phyloP scores from a whole-genome alignment of 2,113 vertebrate species.

The Clarias gariepinus region DNA sequence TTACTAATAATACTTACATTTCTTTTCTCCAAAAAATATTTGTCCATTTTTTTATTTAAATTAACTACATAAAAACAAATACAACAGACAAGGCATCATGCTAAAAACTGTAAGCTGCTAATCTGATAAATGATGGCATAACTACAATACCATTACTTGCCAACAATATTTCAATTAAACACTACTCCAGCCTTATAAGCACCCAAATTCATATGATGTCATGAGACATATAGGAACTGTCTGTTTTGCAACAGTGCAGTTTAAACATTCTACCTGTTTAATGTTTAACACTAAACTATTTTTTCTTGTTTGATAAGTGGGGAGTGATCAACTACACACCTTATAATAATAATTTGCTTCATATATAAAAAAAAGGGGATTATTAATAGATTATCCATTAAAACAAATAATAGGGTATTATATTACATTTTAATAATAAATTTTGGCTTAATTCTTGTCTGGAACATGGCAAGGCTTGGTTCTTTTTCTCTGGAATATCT shows the following conservation, averaged over 20 bases:
- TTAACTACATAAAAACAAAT: no score
- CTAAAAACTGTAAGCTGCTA: background rate
- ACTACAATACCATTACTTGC: background rate
- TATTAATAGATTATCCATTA: background rate
- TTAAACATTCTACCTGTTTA: background rate
- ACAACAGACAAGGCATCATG: no score
- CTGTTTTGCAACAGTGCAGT: background rate
- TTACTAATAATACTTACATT: background rate
- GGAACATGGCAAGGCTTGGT: background rate
- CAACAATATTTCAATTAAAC: background rate
- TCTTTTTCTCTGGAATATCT: background rate
- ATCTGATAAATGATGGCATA: background rate
- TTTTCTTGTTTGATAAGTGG: background rate
- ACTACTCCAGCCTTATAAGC: background rate
- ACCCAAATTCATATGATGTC: background rate
- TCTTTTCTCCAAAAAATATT: background rate
- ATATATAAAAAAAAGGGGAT: background rate
- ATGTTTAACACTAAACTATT: background rate
- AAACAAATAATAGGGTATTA: background rate
- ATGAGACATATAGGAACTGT: background rate
- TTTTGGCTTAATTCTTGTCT: background rate
- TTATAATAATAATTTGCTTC: background rate
- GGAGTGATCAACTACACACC: background rate
- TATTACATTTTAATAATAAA: background rate
- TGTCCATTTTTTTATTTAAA: no score